Percentiles rank a stretch among this genome's conserved stretches.
phyloP scores from a whole-genome alignment of 2,888 invertebrate genomes.

The Lithophane semibrunnea region DNA sequence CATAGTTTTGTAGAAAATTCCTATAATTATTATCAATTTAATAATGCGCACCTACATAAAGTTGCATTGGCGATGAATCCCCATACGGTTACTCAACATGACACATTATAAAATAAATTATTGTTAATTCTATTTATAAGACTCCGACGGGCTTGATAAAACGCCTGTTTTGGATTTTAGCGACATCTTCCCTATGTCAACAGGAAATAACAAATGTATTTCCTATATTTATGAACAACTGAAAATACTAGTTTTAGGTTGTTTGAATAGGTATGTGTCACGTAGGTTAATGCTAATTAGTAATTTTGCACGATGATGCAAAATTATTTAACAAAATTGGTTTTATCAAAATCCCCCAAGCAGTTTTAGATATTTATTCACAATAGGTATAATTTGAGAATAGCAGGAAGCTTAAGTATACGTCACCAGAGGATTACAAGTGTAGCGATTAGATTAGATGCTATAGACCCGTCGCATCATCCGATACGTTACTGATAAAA shows the following conservation, averaged over 20 bases:
- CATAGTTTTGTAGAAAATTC: neutral
- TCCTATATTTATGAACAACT: slow-evolving; percentile 47
- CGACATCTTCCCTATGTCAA: slow-evolving; percentile 47
- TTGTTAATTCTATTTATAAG: slow-evolving; percentile 32
- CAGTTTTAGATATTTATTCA: slow-evolving; percentile 7
- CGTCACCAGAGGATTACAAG: slow-evolving; percentile 57
- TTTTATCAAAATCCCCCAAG: neutral
- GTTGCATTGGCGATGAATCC: neutral
- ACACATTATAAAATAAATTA: slow-evolving; percentile 15
- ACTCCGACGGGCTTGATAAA: slow-evolving; percentile 12
- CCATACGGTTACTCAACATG: slow-evolving; percentile 1
- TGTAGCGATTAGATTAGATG: slow-evolving; percentile 54
- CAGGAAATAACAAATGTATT: slow-evolving; percentile 48
- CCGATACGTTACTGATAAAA: slow-evolving; percentile 35
- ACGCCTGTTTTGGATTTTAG: slow-evolving; percentile 33
- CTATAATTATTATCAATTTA: neutral
- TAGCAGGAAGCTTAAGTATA: slow-evolving; percentile 33
- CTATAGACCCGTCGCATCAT: slow-evolving; percentile 32
- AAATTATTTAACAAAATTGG: neutral
- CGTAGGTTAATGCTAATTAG: neutral
- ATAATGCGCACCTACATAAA: neutral
- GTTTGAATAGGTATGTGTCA: slow-evolving; percentile 7
- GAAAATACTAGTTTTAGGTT: slow-evolving; percentile 44
- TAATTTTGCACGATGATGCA: neutral
- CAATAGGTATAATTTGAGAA: slow-evolving; percentile 15